Evolutionary conservation across 1,140 invertebrate species (phyloP).

Genomic region (Paraescarpia echinospica): DNA sequence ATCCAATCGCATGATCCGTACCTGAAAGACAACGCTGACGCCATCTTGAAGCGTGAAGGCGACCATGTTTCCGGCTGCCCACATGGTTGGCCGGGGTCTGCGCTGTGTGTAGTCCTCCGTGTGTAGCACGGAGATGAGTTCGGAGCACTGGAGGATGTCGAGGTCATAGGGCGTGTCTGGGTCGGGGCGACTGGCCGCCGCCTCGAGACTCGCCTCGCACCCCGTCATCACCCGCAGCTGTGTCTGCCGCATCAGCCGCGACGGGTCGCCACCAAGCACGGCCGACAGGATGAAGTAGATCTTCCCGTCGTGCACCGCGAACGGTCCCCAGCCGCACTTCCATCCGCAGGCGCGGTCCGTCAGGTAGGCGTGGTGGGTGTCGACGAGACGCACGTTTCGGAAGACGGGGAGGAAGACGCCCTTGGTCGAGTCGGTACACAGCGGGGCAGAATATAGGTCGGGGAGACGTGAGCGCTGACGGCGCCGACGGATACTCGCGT

Average conservation of each 20-base stretch:
- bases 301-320: conserved; percentile 11
- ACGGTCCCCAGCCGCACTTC: conserved; percentile 22
- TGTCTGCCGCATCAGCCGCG: neutral
- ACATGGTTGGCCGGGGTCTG: neutral
- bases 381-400: neutral
- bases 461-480: neutral
- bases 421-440: neutral
- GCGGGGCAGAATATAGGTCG: neutral
- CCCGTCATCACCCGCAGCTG: neutral
- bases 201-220: neutral
- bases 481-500: neutral
- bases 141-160: conserved; percentile 13
- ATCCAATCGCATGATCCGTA: neutral
- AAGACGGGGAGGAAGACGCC: neutral
- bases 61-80: neutral
- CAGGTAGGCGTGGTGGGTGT: conserved; percentile 4
- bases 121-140: neutral
- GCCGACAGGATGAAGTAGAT: conserved; percentile 21
- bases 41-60: neutral
- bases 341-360: conserved; percentile 7
- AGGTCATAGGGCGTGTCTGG: neutral
- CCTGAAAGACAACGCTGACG: neutral
- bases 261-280: neutral
- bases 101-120: neutral
- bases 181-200: neutral